phyloP scores from a whole-genome alignment of 92 coral and sea anemone species.

The Isaurus tuberculatus region DNA sequence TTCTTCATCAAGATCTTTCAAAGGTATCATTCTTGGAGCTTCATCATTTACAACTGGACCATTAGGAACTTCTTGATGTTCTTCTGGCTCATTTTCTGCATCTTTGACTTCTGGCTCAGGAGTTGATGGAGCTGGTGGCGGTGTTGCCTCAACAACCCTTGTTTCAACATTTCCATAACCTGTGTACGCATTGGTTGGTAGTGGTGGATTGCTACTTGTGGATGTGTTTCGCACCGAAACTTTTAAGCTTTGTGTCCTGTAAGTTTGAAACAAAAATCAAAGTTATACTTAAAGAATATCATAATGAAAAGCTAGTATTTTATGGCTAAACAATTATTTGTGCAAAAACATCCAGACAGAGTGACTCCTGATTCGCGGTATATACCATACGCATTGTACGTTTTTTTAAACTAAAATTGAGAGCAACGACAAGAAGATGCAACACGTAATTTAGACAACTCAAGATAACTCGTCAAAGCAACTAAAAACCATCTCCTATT shows the following conservation, averaged over 20 bases:
- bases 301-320: no score
- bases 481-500: no score
- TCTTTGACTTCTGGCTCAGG: slow-evolving; percentile 23
- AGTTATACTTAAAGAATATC: background rate
- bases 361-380: no score
- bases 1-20: slow-evolving; percentile 87
- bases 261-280: background rate
- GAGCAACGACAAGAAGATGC: no score
- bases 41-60: slow-evolving; percentile 63
- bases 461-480: no score
- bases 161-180: slow-evolving; percentile 88
- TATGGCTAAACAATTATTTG: no score
- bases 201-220: slow-evolving; percentile 69
- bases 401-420: no score
- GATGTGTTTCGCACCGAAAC: slow-evolving; percentile 73
- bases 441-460: no score
- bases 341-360: no score
- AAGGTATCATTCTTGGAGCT: slow-evolving; percentile 62
- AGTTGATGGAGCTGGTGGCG: slow-evolving; percentile 17
- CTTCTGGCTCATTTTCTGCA: slow-evolving; percentile 56
- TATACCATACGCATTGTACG: no score
- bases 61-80: slow-evolving; percentile 43
- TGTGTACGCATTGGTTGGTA: slow-evolving; percentile 76
- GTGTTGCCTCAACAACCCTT: slow-evolving; percentile 82
- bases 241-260: slow-evolving; percentile 93